phyloP scores from a whole-genome alignment of 2,888 invertebrate species.

The Suillia variegata region DNA sequence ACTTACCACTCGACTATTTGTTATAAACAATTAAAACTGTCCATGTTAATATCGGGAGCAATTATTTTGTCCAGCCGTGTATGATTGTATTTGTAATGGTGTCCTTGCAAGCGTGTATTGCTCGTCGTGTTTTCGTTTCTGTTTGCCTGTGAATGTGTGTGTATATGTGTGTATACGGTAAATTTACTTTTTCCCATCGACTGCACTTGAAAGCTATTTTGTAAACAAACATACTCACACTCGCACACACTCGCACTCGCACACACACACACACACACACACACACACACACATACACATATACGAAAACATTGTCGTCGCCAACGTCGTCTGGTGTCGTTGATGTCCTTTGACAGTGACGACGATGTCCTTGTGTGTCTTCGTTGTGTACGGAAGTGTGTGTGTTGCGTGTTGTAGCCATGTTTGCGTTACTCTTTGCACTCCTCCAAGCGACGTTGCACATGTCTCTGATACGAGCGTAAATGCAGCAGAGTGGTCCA shows the following conservation, averaged over 20 bases:
- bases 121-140: not conserved
- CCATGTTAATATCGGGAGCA: no score
- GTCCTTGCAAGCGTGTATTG: not conserved
- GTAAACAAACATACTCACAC: not conserved
- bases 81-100: no score
- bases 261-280: not conserved
- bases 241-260: not conserved
- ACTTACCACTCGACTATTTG: no score
- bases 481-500: no score
- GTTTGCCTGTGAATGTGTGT: not conserved
- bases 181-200: conserved; percentile 14
- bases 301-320: conserved; percentile 12
- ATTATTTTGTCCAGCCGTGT: no score
- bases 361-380: not conserved
- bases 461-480: no score
- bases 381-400: not conserved
- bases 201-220: conserved; percentile 21
- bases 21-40: no score
- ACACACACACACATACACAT: not conserved
- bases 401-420: no score
- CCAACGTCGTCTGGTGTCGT: not conserved
- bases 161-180: not conserved
- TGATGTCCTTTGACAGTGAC: conserved; percentile 12
- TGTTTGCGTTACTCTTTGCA: no score
- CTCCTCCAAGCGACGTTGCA: no score